Evolutionary conservation across 2,113 vertebrate genomes (phyloP).

Genomic region (Megaleporinus macrocephalus): DNA sequence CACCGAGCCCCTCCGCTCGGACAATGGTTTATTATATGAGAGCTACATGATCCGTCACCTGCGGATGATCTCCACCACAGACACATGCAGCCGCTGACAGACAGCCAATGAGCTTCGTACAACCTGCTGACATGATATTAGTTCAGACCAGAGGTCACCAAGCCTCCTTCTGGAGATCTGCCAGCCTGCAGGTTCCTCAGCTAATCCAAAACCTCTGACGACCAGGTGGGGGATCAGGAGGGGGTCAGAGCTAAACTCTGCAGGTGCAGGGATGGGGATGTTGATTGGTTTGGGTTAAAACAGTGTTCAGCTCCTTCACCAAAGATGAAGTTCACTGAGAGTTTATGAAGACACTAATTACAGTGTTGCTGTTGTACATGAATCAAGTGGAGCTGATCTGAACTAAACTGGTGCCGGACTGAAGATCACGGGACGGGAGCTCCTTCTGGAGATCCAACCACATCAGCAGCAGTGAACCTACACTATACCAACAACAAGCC

Average conservation of each 20-base stretch:
- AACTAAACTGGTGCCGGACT: too few relatives aligned
- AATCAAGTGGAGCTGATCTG: too few relatives aligned
- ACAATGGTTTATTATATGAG: conserved; percentile 36
- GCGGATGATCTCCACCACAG: neutral
- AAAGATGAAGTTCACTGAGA: too few relatives aligned
- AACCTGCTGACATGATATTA: neutral
- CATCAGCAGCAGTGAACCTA: too few relatives aligned
- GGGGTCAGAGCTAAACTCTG: too few relatives aligned
- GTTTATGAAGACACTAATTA: too few relatives aligned
- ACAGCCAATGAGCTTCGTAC: neutral
- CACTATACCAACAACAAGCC: too few relatives aligned
- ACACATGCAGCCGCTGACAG: neutral
- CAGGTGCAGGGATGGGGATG: neutral
- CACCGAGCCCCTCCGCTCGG: conserved; percentile 11
- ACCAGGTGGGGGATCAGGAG: too few relatives aligned
- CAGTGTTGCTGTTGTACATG: too few relatives aligned
- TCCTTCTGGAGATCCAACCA: neutral
- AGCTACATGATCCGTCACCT: conserved; percentile 28
- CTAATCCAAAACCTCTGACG: neutral
- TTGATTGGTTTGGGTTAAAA: neutral
- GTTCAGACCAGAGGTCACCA: neutral
- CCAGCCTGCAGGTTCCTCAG: neutral
- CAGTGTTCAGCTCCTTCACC: too few relatives aligned
- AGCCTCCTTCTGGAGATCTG: neutral
- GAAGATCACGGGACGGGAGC: too few relatives aligned